Base-by-base conservation (phyloP, 2,113 vertebrate species). In the Oreochromis spilurus region DNA sequence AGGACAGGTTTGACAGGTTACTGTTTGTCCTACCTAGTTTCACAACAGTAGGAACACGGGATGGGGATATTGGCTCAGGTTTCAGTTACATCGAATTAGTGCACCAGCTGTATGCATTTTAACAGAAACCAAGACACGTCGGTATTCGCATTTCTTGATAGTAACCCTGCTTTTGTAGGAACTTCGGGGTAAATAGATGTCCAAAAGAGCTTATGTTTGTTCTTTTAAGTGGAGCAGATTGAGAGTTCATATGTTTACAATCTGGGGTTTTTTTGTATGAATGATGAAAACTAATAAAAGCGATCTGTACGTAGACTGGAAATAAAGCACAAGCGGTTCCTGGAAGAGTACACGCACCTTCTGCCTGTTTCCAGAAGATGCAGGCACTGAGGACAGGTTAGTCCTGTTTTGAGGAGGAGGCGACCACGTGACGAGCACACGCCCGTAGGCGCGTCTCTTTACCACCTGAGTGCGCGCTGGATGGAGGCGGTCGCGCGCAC, bases 371-470 rank as follows among this genome's bases (percentile, higher is more conserved):
- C 3, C 24, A n/a, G 3, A 43, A 21, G 26, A 36, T 53, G 16
- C 9, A 5, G 6, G 10, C 12, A 3, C 19, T 8, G 34, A 43
- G 31, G 58, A 89, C 93, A 82, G 89, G 93, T 93, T 81, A 3
- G 21, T 78, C 89, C 84, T 62, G 90, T 81, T 3, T 12, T 5
- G 86, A 78, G 40, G 85, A 19, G 81, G 26, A 52, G 26, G 52
- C 24, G 31, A 12, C 36, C 88, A 90, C 70, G 83, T 94, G 87
- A 94, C 9, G 13, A 9, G 34, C 48, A 55, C 58, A 78, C 90
- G 82, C 88, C 88, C 91, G 86, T 24, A 12, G 72, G 84, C 70
- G 79, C 4, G 45, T 70, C 26, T 8, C 48, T 48, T 16, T 21
- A 1, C 24, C 9, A 7, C 4, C 13, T n/a, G 80, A 24, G 87